Evolutionary conservation across 2,888 invertebrate species (phyloP).

Genomic region (Dromius quadrimaculatus): DNA sequence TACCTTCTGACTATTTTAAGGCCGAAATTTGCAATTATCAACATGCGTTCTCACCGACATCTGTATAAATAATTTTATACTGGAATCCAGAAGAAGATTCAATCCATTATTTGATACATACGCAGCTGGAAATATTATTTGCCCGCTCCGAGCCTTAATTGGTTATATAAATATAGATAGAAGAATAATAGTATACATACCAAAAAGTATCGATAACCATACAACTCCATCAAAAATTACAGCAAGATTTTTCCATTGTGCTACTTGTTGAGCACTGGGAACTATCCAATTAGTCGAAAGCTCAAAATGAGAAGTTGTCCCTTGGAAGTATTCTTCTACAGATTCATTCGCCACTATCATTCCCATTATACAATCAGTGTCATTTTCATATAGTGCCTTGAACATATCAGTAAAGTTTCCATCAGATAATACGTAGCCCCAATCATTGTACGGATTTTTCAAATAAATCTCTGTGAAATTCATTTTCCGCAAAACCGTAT

Average conservation of each 20-base stretch:
- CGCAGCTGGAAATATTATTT: too few species aligned
- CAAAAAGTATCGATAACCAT: slow-evolving; percentile 15
- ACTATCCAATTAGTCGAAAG: slow-evolving; percentile 13
- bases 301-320: slow-evolving; percentile 1
- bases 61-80: too few species aligned
- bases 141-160: too few species aligned
- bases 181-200: too few species aligned
- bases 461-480: slow-evolving; percentile 2
- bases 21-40: too few species aligned
- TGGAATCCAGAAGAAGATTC: too few species aligned
- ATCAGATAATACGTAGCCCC: slow-evolving; percentile 19
- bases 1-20: too few species aligned
- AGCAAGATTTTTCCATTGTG: slow-evolving; percentile 10
- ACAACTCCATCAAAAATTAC: slow-evolving; percentile 11
- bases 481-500: background rate
- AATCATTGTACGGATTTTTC: slow-evolving; percentile 18
- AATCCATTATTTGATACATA: too few species aligned
- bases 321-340: background rate
- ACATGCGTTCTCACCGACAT: too few species aligned
- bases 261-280: slow-evolving; percentile 8
- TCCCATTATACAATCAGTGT: slow-evolving; percentile 23
- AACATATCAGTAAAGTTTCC: slow-evolving; percentile 24
- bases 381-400: background rate
- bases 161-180: too few species aligned
- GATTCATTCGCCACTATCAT: slow-evolving; percentile 9